Conservation (phyloP, 2,888 invertebrate genomes). For the Micoletzkya japonica region DNA sequence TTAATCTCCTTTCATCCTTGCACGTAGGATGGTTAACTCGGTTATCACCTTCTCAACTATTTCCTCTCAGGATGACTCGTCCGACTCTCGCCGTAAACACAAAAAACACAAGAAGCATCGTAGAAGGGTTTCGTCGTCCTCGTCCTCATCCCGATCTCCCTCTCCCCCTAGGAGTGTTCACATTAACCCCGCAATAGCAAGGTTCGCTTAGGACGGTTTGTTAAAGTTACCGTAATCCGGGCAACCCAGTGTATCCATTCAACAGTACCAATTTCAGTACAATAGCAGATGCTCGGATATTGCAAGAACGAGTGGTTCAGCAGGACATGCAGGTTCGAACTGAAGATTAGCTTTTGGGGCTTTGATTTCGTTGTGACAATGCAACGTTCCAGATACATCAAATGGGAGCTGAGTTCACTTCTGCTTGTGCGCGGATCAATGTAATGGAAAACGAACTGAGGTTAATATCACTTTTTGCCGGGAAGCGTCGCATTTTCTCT, state of each 20-base stretch:
- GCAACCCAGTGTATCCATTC: too few species aligned
- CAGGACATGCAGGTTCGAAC: slow-evolving; percentile 20
- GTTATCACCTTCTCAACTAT: too few species aligned
- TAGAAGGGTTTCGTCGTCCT: neutral
- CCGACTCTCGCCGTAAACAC: slow-evolving; percentile 1
- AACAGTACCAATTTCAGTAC: neutral
- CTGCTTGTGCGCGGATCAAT: slow-evolving; percentile 12
- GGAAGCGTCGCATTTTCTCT: too few species aligned
- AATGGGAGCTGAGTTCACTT: slow-evolving; percentile 14
- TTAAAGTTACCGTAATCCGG: too few species aligned
- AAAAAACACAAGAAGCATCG: slow-evolving; percentile 5
- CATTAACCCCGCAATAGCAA: slow-evolving; percentile 14
- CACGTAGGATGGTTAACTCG: too few species aligned
- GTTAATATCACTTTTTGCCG: slow-evolving; percentile 5
- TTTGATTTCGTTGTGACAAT: neutral
- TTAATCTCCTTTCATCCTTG: too few species aligned
- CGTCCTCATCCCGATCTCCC: neutral
- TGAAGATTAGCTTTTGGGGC: neutral
- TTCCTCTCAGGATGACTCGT: slow-evolving; percentile 8
- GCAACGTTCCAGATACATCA: slow-evolving; percentile 1
- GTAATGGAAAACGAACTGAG: slow-evolving; percentile 3
- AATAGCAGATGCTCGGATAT: slow-evolving; percentile 6
- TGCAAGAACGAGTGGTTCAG: slow-evolving; percentile 6
- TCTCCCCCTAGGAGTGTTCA: neutral
- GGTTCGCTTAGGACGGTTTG: too few species aligned